A percentile compares a stretch with the other conserved stretches of the same genome.
phyloP scores from a whole-genome alignment of 2,797 vertebrate genomes.

The Macroramphosus scolopax region DNA sequence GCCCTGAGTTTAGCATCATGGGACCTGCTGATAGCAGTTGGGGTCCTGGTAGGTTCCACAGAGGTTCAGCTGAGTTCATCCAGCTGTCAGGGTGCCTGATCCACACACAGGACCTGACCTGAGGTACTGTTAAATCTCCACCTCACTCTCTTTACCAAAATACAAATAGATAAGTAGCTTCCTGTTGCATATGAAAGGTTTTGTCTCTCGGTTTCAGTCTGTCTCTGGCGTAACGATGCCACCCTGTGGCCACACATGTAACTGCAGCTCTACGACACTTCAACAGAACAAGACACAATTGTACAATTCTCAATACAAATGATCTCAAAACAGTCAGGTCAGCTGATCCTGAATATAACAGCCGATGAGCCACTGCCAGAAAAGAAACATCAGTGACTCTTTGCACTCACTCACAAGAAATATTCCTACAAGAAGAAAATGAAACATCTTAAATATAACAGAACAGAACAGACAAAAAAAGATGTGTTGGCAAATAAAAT shows the following conservation, averaged over 20 bases:
- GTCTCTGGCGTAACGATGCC: slow-evolving; percentile 16
- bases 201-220: neutral
- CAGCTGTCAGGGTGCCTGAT: slow-evolving; percentile 2
- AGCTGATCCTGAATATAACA: too few relatives aligned
- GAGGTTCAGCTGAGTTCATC: slow-evolving; percentile 50
- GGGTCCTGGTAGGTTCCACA: slow-evolving; percentile 32
- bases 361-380: too few relatives aligned
- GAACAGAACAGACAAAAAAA: too few relatives aligned
- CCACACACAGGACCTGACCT: neutral
- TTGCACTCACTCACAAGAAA: too few relatives aligned
- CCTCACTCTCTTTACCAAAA: slow-evolving; percentile 4
- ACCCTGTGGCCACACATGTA: slow-evolving; percentile 34
- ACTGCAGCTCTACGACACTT: neutral
- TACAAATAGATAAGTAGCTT: slow-evolving; percentile 7
- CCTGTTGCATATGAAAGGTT: slow-evolving; percentile 1
- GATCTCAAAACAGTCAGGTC: neutral
- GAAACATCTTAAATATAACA: neutral
- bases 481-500: too few relatives aligned
- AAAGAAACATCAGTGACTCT: too few relatives aligned
- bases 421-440: too few relatives aligned
- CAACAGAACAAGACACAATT: neutral
- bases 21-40: slow-evolving; percentile 37
- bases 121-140: slow-evolving; percentile 17
- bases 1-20: slow-evolving; percentile 40
- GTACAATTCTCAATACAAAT: neutral